A percentile compares a stretch with the other conserved stretches of the same genome.
These are phyloP conservation scores for Reticulitermes speratus DNA, from an alignment of 1,140 invertebrate genomes.

Conservation along the genomic window DNA sequence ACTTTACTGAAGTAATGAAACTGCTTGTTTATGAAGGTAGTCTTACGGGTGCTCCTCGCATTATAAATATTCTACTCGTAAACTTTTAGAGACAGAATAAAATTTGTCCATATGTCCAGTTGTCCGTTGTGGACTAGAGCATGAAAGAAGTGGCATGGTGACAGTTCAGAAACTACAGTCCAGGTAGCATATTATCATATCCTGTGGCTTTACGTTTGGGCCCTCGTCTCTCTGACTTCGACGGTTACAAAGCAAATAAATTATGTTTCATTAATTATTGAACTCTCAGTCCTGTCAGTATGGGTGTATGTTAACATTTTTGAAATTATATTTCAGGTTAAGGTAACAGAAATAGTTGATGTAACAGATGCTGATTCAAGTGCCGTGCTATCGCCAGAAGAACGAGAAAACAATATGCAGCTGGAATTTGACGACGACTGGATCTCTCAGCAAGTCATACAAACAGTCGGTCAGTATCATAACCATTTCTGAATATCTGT, in stretches of 20 bases:
- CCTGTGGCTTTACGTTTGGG: no score
- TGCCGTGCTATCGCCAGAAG: constrained; percentile 47
- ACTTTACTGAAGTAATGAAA: not conserved
- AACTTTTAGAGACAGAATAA: no score
- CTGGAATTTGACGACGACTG: constrained; percentile 52
- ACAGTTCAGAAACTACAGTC: no score
- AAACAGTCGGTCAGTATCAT: constrained; percentile 40
- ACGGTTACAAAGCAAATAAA: not conserved
- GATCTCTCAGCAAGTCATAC: constrained; percentile 45
- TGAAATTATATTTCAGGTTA: constrained; percentile 52
- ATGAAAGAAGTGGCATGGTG: no score
- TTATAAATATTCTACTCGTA: no score
- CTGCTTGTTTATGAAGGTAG: not conserved
- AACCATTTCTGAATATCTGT: constrained; percentile 31
- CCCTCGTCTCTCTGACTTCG: no score
- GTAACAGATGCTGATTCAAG: constrained; percentile 66
- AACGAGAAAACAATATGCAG: constrained; percentile 50
- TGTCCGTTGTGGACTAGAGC: no score
- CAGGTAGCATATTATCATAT: no score
- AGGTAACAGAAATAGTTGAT: constrained; percentile 85
- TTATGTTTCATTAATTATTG: not conserved
- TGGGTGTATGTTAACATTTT: not conserved
- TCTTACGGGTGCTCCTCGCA: no score
- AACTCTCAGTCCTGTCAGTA: not conserved
- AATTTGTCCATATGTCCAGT: no score